Conservation (phyloP, 2,888 invertebrate genomes). For the Encarsia formosa region DNA sequence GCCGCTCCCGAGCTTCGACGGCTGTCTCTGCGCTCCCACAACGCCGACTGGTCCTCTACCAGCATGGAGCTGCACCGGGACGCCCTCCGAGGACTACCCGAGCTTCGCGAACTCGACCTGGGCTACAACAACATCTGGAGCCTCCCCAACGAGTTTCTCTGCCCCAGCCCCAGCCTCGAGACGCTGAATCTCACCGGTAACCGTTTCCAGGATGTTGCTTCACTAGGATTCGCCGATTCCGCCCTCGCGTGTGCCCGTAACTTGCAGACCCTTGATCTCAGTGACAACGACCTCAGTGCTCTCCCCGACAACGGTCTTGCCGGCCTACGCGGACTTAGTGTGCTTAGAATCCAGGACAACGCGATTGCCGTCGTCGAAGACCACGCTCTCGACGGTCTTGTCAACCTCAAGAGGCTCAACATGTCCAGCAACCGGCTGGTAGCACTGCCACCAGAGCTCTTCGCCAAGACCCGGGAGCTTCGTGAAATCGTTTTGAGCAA, state of each 20-base stretch:
- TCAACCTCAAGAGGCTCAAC: constrained; percentile 67
- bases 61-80: constrained; percentile 71
- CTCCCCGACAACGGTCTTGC: constrained; percentile 70
- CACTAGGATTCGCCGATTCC: constrained; percentile 72
- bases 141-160: constrained; percentile 68
- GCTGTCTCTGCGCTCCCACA: constrained; percentile 69
- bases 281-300: constrained; percentile 67
- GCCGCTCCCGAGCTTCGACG: constrained; percentile 64
- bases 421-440: constrained; percentile 75
- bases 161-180: constrained; percentile 65
- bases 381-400: constrained; percentile 68
- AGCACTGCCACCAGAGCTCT: constrained; percentile 73
- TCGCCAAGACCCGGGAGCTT: constrained; percentile 68
- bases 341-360: constrained; percentile 72
- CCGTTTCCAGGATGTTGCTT: constrained; percentile 72
- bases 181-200: constrained; percentile 72
- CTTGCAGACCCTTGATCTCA: constrained; percentile 68
- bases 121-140: constrained; percentile 76
- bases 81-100: constrained; percentile 66
- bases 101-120: constrained; percentile 65
- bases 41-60: constrained; percentile 77
- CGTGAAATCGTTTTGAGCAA: constrained; percentile 72
- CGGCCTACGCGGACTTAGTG: constrained; percentile 65
- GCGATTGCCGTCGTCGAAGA: constrained; percentile 70
- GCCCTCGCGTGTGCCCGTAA: constrained; percentile 67